phyloP scores from a whole-genome alignment of 2,797 vertebrate genomes.

The Zenarchopterus dispar region DNA sequence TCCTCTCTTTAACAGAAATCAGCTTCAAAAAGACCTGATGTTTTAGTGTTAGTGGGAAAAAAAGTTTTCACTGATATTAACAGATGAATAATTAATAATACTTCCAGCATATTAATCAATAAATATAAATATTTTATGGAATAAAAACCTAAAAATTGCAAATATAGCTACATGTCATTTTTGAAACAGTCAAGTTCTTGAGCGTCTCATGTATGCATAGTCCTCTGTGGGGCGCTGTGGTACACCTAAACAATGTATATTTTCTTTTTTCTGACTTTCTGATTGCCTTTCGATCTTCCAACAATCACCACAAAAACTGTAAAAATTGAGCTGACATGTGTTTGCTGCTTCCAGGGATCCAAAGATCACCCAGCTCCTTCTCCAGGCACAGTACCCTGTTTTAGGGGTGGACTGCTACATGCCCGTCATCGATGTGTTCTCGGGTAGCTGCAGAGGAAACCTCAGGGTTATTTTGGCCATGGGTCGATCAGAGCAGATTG shows the following conservation, averaged over 20 bases:
- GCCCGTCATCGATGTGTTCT: conserved; percentile 91
- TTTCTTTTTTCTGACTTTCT: not conserved
- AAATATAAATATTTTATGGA: not conserved
- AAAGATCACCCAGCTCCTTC: conserved; percentile 85
- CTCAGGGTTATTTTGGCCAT: conserved; percentile 92
- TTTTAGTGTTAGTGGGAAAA: not conserved
- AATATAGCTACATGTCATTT: not conserved
- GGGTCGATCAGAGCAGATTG: conserved; percentile 89
- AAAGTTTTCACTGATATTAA: too few species aligned
- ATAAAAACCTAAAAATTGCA: too few species aligned
- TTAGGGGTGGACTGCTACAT: conserved; percentile 91
- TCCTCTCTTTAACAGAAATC: not conserved
- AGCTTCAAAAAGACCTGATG: not conserved
- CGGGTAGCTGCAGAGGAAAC: conserved; percentile 84
- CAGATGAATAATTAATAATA: too few species aligned
- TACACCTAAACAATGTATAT: not conserved
- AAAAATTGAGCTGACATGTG: not conserved
- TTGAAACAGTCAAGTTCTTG: not conserved
- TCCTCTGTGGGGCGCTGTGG: conserved; percentile 15
- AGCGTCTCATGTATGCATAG: not conserved
- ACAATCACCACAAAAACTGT: not conserved
- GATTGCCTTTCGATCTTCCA: not conserved
- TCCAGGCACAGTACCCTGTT: conserved; percentile 93
- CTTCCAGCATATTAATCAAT: not conserved
- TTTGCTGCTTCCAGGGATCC: conserved; percentile 81